Evolutionary conservation across 2,113 vertebrate species (phyloP), one percentile per base, ranked within the genome.

Genomic region (Sula dactylatra): DNA sequence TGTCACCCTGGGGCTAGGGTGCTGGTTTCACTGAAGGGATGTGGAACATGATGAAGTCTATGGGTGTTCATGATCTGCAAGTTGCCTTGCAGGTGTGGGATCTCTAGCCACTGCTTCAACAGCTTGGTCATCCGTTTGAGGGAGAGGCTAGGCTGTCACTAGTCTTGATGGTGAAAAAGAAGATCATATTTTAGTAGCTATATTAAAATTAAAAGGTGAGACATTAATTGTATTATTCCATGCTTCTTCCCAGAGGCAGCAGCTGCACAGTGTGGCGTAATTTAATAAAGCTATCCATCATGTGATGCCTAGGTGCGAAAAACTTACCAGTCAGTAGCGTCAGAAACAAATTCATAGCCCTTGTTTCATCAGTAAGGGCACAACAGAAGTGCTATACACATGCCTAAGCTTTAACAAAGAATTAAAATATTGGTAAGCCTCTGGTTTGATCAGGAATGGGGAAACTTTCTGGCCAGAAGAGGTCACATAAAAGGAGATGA

Each of bases 161-260:
- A 26, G 16, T 56, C 58, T 44, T 65, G 49, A 66, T 25, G 54
- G 64, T 22, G 44, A 94, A 22, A 94, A 86, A 3, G 29, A 95
- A 71, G 50, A 77, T n/a, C 6, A 26, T 66, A 91, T 59, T 95
- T 71, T 78, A 59, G 58, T 32, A 92, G n/a, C 65, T 78, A 49
- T 71, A 90, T 25, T 85, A 79, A 90, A 94, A 71, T 54, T 19
- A 78, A 88, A 88, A 85, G n/a, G 64, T 45, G 76, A 92, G 29
- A 16, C 72, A 88, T 78, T 86, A 88, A 84, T 59, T 67, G 32
- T 36, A 67, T 88, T 92, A 56, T 78, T 86, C 59, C 29, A 47
- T 64, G 21, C 34, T 81, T 86, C 64, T 93, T 90, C 29, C 31
- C 44, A 91, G 92, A 77, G 32, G 71, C 56, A 90, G 58, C 54